phyloP scores from a whole-genome alignment of 2,888 invertebrate genomes.

The Pterostichus madidus region DNA sequence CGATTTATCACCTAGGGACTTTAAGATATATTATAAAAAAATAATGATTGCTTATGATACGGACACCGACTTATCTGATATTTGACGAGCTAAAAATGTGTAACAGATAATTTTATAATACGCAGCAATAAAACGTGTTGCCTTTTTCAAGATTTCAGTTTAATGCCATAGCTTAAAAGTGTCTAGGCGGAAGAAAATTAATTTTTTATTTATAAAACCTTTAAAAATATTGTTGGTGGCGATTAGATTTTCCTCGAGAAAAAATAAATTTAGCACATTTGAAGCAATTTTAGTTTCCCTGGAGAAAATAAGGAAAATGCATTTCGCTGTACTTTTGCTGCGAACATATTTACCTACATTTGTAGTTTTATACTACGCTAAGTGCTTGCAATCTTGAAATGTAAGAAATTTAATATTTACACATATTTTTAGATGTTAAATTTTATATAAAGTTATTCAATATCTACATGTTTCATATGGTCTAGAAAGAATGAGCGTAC shows the following conservation, averaged over 20 bases:
- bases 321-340: neutral
- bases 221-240: neutral
- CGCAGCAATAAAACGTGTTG: too few species aligned
- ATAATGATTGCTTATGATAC: too few species aligned
- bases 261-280: neutral
- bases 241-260: conserved; percentile 11
- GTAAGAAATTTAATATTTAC: neutral
- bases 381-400: neutral
- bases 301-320: neutral
- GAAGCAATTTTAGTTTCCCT: conserved; percentile 1
- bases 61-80: too few species aligned
- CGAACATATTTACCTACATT: too few species aligned
- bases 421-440: neutral
- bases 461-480: neutral
- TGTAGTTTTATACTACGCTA: neutral
- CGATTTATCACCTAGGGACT: too few species aligned
- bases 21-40: too few species aligned
- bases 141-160: too few species aligned
- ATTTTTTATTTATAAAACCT: conserved; percentile 3
- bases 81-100: too few species aligned
- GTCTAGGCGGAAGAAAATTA: neutral
- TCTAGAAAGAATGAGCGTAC: neutral
- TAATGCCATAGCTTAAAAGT: neutral
- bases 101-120: too few species aligned
- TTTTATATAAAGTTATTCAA: neutral